These are phyloP conservation scores for Diogma glabrata DNA, from an alignment of 2,888 invertebrate genomes.

Conservation along the genomic window DNA sequence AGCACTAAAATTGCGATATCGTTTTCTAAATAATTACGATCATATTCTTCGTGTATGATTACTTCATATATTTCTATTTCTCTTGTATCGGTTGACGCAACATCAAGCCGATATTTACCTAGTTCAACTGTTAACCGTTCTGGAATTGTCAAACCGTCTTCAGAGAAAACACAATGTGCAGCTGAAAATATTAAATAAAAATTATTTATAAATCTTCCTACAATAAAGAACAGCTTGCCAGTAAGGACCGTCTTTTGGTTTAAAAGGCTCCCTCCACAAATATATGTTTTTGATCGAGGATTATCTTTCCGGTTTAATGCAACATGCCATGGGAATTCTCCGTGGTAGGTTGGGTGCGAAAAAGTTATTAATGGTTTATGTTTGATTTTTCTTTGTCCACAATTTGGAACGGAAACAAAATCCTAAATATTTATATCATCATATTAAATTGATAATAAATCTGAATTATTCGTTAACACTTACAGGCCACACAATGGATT, in stretches of 20 bases:
- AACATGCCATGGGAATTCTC: conserved; percentile 39
- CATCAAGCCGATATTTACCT: conserved; percentile 31
- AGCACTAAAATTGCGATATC: conserved; percentile 33
- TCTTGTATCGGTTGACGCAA: conserved; percentile 22
- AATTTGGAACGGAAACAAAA: not conserved
- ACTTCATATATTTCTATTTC: conserved; percentile 19
- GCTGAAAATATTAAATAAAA: too few species aligned
- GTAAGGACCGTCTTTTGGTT: conserved; percentile 31
- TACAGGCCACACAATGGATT: not conserved
- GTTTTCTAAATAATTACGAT: conserved; percentile 17
- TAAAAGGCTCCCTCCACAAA: conserved; percentile 35
- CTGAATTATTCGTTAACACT: too few species aligned
- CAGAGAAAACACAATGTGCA: conserved; percentile 26
- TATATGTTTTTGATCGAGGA: conserved; percentile 14
- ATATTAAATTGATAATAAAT: too few species aligned
- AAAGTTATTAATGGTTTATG: conserved; percentile 27
- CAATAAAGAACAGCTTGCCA: too few species aligned
- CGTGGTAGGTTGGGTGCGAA: conserved; percentile 28
- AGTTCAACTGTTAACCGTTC: conserved; percentile 29
- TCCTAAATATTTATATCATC: too few species aligned
- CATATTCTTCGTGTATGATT: conserved; percentile 13
- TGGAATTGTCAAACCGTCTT: conserved; percentile 25
- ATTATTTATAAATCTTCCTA: too few species aligned
- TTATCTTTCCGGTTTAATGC: conserved; percentile 23
- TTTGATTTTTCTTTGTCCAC: conserved; percentile 3